Conservation (phyloP, 35 echinoderm and acorn worm species). For the Chiridota heheva region DNA sequence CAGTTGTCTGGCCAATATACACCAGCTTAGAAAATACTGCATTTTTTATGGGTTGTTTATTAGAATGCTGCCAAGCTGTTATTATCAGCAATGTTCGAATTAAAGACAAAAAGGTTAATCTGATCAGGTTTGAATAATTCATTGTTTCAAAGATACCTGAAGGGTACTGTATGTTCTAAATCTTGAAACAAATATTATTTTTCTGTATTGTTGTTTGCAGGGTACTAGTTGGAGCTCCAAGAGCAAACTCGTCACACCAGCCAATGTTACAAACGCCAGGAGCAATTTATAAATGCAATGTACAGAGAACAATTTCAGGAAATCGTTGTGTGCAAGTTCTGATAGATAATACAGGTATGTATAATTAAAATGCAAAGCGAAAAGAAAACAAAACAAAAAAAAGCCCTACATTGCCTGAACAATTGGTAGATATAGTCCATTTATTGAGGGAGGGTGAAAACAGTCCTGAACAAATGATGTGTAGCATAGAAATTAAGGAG, state of each 20-base stretch:
- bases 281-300: constrained; percentile 68
- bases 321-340: constrained; percentile 59
- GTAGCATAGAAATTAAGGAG: not conserved
- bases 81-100: too few relatives aligned
- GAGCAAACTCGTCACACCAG: constrained; percentile 53
- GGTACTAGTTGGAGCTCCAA: constrained; percentile 84
- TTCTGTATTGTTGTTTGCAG: constrained; percentile 51
- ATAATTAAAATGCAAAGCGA: not conserved
- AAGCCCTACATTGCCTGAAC: not conserved
- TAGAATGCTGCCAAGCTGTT: too few relatives aligned
- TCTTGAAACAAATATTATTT: too few relatives aligned
- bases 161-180: too few relatives aligned
- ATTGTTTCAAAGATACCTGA: too few relatives aligned
- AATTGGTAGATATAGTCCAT: not conserved
- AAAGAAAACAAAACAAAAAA: not conserved
- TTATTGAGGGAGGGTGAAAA: not conserved
- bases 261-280: constrained; percentile 55
- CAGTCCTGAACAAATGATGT: not conserved
- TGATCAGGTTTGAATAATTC: too few relatives aligned
- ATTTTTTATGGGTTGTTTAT: too few relatives aligned
- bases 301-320: not conserved
- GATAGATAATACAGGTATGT: constrained; percentile 77
- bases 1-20: too few relatives aligned
- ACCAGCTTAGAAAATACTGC: too few relatives aligned
- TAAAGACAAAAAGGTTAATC: too few relatives aligned